phyloP scores from a whole-genome alignment of 2,797 vertebrate genomes.

The Tragopan temminckii region DNA sequence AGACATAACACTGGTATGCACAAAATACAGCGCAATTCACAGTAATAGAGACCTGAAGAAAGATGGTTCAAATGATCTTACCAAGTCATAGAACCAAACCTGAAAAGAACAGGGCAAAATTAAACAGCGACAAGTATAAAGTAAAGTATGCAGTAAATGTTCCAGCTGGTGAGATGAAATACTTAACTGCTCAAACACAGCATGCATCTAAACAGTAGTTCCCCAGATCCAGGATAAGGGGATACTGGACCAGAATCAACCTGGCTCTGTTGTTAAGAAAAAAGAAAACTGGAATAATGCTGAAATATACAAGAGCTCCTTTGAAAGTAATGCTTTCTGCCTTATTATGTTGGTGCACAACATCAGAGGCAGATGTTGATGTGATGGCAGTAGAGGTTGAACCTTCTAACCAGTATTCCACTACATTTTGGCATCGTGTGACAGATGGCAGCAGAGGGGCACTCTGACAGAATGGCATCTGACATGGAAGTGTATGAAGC shows the following conservation, averaged over 20 bases:
- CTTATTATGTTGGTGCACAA: too few species aligned
- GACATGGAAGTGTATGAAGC: too few species aligned
- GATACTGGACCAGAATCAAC: not conserved
- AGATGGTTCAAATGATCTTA: not conserved
- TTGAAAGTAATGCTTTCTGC: not conserved
- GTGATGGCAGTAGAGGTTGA: too few species aligned
- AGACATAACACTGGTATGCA: not conserved
- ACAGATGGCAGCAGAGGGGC: too few species aligned
- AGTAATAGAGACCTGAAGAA: not conserved
- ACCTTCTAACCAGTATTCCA: too few species aligned
- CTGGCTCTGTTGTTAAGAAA: rapidly evolving
- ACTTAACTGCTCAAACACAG: not conserved
- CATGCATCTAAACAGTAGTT: not conserved
- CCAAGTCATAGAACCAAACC: not conserved
- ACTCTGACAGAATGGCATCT: too few species aligned
- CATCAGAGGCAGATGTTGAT: too few species aligned
- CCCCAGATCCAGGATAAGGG: not conserved
- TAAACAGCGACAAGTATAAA: not conserved
- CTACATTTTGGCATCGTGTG: too few species aligned
- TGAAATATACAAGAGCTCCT: not conserved
- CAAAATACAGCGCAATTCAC: not conserved
- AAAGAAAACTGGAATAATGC: not conserved
- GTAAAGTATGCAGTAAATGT: not conserved
- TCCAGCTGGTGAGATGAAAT: not conserved
- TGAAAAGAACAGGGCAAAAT: conserved; percentile 8